Conservation (phyloP, 2,113 vertebrate species). For the Podilymbus podiceps region DNA sequence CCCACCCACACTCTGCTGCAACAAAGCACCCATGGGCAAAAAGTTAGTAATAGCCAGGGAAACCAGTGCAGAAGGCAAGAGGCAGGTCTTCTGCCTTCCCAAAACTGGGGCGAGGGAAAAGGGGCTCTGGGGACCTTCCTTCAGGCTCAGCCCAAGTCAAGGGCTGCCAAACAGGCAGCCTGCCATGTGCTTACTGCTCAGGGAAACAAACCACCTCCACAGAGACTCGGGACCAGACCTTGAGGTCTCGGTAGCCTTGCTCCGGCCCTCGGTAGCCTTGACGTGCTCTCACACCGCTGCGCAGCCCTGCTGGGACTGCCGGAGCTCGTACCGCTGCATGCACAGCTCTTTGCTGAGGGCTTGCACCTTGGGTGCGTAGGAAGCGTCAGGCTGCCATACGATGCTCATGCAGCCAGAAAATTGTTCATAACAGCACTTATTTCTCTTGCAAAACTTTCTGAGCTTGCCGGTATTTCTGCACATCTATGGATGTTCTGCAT, state of each 20-base stretch:
- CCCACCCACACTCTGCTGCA: not conserved
- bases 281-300: not conserved
- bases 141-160: not conserved
- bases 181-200: not conserved
- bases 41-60: not conserved
- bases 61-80: not conserved
- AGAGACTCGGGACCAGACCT: accelerated
- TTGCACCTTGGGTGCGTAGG: not conserved
- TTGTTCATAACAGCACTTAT: not conserved
- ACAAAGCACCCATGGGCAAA: not conserved
- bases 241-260: not conserved
- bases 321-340: not conserved
- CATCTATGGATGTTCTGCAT: slow-evolving; percentile 18
- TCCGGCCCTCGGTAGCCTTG: not conserved
- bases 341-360: not conserved
- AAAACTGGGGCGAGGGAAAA: not conserved
- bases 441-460: not conserved
- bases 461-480: not conserved
- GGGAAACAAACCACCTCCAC: not conserved
- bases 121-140: not conserved
- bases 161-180: not conserved
- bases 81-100: not conserved
- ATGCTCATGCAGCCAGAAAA: not conserved
- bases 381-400: not conserved
- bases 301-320: accelerated